Evolutionary conservation across 2,888 invertebrate genomes (phyloP).

Genomic region (Cepaea hortensis): DNA sequence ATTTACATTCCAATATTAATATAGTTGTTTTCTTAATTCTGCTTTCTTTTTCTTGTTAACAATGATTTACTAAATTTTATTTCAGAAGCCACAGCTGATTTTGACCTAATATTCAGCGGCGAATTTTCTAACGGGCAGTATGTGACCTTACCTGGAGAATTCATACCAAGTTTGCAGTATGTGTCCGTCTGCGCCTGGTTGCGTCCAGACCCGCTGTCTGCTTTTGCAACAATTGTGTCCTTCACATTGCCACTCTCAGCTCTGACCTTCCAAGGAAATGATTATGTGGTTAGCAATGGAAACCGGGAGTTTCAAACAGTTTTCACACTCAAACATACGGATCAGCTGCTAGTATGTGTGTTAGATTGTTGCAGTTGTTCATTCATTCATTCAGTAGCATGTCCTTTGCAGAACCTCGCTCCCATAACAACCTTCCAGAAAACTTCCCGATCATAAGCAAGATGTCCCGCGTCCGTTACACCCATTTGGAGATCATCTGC

Average conservation of each 20-base stretch:
- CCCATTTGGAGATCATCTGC: too few relatives aligned
- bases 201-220: slow-evolving; percentile 33
- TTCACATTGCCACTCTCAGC: slow-evolving; percentile 35
- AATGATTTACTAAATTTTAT: not conserved
- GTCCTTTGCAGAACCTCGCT: too few relatives aligned
- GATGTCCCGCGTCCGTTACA: too few relatives aligned
- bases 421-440: too few relatives aligned
- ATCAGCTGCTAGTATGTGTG: slow-evolving; percentile 36
- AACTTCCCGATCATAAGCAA: too few relatives aligned
- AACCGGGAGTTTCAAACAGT: not conserved
- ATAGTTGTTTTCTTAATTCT: too few relatives aligned
- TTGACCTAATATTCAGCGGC: slow-evolving; percentile 46
- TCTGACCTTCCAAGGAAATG: not conserved
- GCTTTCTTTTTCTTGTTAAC: too few relatives aligned
- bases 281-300: not conserved
- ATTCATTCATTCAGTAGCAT: too few relatives aligned
- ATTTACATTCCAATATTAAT: too few relatives aligned
- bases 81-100: slow-evolving; percentile 57
- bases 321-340: slow-evolving; percentile 22
- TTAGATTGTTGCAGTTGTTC: not conserved
- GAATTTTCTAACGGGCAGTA: slow-evolving; percentile 24
- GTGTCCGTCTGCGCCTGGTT: slow-evolving; percentile 48
- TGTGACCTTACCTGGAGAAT: slow-evolving; percentile 49
- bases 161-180: slow-evolving; percentile 28
- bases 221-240: slow-evolving; percentile 47